A percentile compares a stretch with the other conserved stretches of the same genome.
These are phyloP conservation scores for Tachyglossus aculeatus DNA, from an alignment of 2,797 vertebrate genomes.

Conservation along the genomic window DNA sequence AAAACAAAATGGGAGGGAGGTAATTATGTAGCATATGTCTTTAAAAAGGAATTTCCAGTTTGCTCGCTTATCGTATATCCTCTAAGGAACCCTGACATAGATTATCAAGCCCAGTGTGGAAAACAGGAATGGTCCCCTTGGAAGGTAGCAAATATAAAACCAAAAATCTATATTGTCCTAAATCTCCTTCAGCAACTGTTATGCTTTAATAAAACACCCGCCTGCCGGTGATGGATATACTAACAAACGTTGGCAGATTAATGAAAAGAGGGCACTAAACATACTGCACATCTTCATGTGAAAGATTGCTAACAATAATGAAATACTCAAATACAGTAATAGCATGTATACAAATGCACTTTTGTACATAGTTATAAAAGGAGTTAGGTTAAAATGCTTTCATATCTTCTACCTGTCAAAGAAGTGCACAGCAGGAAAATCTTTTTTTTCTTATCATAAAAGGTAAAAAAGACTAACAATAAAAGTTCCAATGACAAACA, in stretches of 20 bases:
- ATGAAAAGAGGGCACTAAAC: background rate
- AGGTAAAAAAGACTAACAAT: background rate
- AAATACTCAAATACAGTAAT: background rate
- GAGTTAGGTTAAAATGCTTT: background rate
- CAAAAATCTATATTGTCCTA: slow-evolving; percentile 14
- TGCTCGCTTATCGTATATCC: slow-evolving; percentile 15
- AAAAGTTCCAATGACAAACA: background rate
- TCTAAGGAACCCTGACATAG: background rate
- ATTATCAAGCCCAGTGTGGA: slow-evolving; percentile 16
- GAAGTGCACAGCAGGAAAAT: background rate
- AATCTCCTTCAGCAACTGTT: slow-evolving; percentile 24
- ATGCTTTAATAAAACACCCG: slow-evolving; percentile 36
- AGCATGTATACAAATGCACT: background rate
- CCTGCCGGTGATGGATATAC: slow-evolving; percentile 2
- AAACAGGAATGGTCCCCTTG: slow-evolving; percentile 30
- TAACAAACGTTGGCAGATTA: slow-evolving; percentile 28
- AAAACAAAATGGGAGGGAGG: background rate
- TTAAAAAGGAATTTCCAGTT: background rate
- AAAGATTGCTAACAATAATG: background rate
- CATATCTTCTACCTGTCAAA: background rate
- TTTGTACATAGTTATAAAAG: background rate
- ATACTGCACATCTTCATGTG: background rate
- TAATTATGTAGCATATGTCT: background rate
- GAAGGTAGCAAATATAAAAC: slow-evolving; percentile 16
- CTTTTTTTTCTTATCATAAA: slow-evolving; percentile 3